Conservation (phyloP, 2,888 invertebrate species). For the Elmis aenea region DNA sequence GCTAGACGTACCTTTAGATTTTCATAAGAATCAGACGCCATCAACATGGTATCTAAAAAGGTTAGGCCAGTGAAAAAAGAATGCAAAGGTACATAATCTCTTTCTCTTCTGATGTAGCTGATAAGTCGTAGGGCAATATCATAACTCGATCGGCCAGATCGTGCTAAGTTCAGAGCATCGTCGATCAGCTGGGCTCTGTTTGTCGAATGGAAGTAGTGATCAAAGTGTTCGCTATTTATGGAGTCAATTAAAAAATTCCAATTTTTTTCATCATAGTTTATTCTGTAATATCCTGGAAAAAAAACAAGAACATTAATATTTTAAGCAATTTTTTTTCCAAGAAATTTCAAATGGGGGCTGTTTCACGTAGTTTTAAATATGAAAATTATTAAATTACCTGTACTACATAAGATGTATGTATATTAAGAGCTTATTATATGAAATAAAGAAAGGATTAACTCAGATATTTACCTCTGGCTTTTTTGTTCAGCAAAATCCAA, state of each 20-base stretch:
- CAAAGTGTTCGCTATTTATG: slow-evolving; percentile 45
- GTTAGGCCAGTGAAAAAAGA: slow-evolving; percentile 53
- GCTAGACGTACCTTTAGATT: not conserved
- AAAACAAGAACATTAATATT: too few species aligned
- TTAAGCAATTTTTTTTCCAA: too few species aligned
- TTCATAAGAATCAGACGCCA: not conserved
- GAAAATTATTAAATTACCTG: too few species aligned
- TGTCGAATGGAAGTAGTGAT: slow-evolving; percentile 55
- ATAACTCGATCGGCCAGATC: slow-evolving; percentile 59
- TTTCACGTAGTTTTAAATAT: too few species aligned
- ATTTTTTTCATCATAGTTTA: slow-evolving; percentile 58
- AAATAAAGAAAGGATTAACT: too few species aligned
- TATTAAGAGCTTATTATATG: too few species aligned
- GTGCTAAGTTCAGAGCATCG: slow-evolving; percentile 72
- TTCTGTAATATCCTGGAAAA: too few species aligned
- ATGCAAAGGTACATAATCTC: slow-evolving; percentile 74
- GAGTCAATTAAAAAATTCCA: slow-evolving; percentile 52
- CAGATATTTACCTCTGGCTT: too few species aligned
- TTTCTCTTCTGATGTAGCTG: slow-evolving; percentile 63
- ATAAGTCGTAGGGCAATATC: slow-evolving; percentile 59
- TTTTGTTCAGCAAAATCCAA: too few species aligned
- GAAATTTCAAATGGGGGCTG: too few species aligned
- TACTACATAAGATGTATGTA: too few species aligned
- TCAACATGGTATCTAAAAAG: slow-evolving; percentile 35
- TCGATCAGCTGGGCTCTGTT: slow-evolving; percentile 76